These are phyloP conservation scores for Anas platyrhynchos DNA, from an alignment of 2,113 vertebrate species.

Conservation along the genomic window DNA sequence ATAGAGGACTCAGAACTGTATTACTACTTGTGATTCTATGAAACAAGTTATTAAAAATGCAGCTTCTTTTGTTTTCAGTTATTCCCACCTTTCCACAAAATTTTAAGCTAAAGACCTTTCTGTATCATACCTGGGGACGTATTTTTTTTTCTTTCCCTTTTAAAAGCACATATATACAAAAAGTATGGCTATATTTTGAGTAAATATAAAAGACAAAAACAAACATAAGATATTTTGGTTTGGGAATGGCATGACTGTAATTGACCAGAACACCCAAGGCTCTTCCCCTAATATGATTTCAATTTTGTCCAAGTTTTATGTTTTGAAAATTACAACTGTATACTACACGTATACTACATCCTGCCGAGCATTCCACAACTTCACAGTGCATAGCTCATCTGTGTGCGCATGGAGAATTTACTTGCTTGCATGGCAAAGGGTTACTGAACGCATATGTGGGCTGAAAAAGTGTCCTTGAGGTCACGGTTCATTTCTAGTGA, in stretches of 20 bases:
- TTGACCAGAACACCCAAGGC: background rate
- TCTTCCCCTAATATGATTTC: background rate
- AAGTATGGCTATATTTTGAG: background rate
- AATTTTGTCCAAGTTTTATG: background rate
- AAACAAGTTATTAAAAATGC: background rate
- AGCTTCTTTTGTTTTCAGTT: background rate
- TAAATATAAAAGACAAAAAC: background rate
- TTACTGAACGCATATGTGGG: background rate
- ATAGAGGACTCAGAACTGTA: background rate
- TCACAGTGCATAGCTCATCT: rapidly evolving
- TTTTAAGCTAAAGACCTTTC: background rate
- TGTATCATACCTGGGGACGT: background rate
- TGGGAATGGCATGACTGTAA: background rate
- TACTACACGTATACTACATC: background rate
- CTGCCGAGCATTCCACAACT: background rate
- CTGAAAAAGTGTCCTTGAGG: background rate
- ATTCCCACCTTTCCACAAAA: background rate
- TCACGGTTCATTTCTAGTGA: background rate
- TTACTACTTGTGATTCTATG: background rate
- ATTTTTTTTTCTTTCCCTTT: background rate
- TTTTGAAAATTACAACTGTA: background rate
- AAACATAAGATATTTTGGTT: background rate
- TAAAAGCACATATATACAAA: background rate
- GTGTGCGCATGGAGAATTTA: background rate
- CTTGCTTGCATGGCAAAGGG: background rate